A percentile compares a stretch with the other conserved stretches of the same genome.
phyloP scores from a whole-genome alignment of 30 jellyfish, hydroid and myxozoan species.

The Aurelia aurita complex sp. Pacific region DNA sequence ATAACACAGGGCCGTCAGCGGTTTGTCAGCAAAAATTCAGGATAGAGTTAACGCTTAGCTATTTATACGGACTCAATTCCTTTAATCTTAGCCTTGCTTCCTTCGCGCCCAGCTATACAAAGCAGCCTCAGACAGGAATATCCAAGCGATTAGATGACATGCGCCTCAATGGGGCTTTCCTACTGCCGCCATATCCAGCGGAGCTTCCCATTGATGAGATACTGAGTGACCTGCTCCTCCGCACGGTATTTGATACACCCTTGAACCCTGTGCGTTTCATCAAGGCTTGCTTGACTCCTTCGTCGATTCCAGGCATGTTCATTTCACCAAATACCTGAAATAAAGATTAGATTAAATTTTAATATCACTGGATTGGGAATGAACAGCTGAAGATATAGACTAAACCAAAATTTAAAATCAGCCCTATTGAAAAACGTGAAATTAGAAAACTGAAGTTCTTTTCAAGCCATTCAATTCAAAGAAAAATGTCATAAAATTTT shows the following conservation, averaged over 20 bases:
- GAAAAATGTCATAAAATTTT: too few species aligned
- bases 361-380: background rate
- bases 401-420: too few species aligned
- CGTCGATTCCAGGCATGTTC: constrained; percentile 89
- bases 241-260: constrained; percentile 42
- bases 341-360: background rate
- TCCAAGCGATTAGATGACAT: constrained; percentile 49
- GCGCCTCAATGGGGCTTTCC: constrained; percentile 20
- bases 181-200: background rate
- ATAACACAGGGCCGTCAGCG: too few species aligned
- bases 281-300: constrained; percentile 79
- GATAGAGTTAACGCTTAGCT: too few species aligned
- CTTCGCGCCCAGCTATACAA: too few species aligned
- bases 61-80: too few species aligned
- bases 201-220: constrained; percentile 55
- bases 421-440: too few species aligned
- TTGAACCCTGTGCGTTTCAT: constrained; percentile 72
- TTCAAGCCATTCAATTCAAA: too few species aligned
- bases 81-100: too few species aligned
- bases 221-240: constrained; percentile 50
- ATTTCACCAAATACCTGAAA: constrained; percentile 89
- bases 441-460: too few species aligned
- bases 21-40: too few species aligned
- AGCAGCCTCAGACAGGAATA: constrained; percentile 19
- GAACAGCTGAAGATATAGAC: too few species aligned